Evolutionary conservation across 2,888 invertebrate species (phyloP).

Genomic region (Limnephilus auricula): DNA sequence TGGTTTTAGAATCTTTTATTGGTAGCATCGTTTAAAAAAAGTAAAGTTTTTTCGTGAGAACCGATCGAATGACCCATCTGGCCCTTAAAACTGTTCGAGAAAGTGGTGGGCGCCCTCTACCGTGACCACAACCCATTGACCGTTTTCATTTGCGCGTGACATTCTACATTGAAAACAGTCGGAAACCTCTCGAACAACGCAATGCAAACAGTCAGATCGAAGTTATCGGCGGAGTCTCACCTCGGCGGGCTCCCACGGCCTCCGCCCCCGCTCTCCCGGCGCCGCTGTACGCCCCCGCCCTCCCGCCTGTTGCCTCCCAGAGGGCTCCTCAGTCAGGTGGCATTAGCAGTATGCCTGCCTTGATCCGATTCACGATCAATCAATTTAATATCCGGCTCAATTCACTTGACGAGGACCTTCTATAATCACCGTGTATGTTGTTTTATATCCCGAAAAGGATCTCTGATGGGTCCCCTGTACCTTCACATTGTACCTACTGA

Average conservation of each 20-base stretch:
- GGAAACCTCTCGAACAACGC: neutral
- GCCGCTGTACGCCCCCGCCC: neutral
- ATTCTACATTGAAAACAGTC: neutral
- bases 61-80: no score
- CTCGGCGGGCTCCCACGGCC: constrained; percentile 5
- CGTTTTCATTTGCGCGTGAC: neutral
- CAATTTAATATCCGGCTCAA: neutral
- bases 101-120: no score
- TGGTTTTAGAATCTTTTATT: no score
- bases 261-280: constrained; percentile 3
- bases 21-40: no score
- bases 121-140: neutral
- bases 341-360: constrained; percentile 2
- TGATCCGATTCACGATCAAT: neutral
- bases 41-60: no score
- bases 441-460: neutral
- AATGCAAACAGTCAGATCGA: neutral
- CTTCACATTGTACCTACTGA: no score
- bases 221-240: neutral
- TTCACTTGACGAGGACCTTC: neutral
- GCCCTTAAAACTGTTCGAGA: no score
- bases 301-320: neutral
- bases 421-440: neutral
- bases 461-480: no score
- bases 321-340: constrained; percentile 4